Conservation (phyloP, 2,113 vertebrate genomes). For the Crocuta crocuta region DNA sequence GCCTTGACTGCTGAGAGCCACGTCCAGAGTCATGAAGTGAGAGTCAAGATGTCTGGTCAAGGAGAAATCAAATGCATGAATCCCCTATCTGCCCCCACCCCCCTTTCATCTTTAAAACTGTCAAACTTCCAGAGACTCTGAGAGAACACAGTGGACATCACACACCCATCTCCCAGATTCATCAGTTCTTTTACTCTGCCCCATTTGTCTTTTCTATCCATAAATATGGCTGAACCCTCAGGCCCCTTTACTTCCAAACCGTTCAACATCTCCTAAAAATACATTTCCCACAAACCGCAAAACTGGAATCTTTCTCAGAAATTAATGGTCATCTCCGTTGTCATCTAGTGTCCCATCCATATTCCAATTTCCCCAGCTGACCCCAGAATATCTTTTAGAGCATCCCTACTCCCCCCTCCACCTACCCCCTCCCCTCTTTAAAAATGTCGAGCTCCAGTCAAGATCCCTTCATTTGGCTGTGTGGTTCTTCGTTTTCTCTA, state of each 20-base stretch:
- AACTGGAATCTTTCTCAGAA: neutral
- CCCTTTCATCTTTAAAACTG: neutral
- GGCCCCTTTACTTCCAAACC: neutral
- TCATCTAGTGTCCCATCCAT: neutral
- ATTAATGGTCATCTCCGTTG: neutral
- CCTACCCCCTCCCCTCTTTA: neutral
- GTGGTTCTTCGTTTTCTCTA: neutral
- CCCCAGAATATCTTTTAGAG: neutral
- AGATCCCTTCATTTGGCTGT: neutral
- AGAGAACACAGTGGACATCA: neutral
- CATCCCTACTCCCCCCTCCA: neutral
- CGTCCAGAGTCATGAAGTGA: neutral
- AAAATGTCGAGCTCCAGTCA: neutral
- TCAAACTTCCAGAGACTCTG: neutral
- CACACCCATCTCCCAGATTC: neutral
- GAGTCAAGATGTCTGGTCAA: neutral
- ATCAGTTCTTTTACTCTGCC: neutral
- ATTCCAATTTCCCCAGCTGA: neutral
- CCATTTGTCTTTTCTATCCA: neutral
- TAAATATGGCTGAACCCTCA: neutral
- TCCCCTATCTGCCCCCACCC: fast-evolving
- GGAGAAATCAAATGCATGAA: neutral
- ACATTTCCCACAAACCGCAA: neutral
- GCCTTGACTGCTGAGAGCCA: neutral
- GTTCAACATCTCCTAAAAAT: neutral